Conservation (phyloP, 2,113 vertebrate genomes). For the Pycnonotus jocosus region DNA sequence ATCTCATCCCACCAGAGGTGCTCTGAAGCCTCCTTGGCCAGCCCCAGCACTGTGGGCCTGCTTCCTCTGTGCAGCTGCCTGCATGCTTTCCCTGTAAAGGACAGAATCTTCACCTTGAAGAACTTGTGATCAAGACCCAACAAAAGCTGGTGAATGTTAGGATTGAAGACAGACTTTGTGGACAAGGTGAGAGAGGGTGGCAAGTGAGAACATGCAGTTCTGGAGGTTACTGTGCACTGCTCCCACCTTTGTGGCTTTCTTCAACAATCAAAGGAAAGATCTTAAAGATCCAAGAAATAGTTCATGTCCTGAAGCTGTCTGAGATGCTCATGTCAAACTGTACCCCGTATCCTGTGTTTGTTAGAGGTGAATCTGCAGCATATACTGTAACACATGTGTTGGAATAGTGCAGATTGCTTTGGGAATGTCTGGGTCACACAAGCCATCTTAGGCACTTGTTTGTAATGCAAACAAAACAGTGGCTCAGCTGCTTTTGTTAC, state of each 20-base stretch:
- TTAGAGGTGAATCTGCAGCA: not conserved
- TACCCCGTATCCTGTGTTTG: fast-evolving
- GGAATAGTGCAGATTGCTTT: not conserved
- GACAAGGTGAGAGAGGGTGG: not conserved
- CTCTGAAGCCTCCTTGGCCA: not conserved
- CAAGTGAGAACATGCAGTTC: conserved; percentile 17
- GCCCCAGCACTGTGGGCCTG: not conserved
- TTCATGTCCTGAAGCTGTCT: not conserved
- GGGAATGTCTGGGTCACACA: not conserved
- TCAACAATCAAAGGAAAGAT: not conserved
- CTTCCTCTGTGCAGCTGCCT: not conserved
- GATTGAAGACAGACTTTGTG: not conserved
- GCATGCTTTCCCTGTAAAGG: not conserved
- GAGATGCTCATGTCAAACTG: not conserved
- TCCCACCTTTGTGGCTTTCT: not conserved
- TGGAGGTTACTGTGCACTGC: not conserved
- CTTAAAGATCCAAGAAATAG: not conserved
- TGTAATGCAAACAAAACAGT: not conserved
- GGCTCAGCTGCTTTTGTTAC: not conserved
- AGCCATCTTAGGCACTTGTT: not conserved
- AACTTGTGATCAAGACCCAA: conserved; percentile 10
- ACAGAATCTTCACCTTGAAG: conserved; percentile 39
- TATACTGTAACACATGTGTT: fast-evolving
- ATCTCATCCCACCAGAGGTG: not conserved
- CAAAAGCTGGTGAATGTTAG: not conserved